Evolutionary conservation across 2,797 vertebrate species (phyloP), one percentile per base, ranked within the genome.

Genomic region (Pseudochirops corinnae): DNA sequence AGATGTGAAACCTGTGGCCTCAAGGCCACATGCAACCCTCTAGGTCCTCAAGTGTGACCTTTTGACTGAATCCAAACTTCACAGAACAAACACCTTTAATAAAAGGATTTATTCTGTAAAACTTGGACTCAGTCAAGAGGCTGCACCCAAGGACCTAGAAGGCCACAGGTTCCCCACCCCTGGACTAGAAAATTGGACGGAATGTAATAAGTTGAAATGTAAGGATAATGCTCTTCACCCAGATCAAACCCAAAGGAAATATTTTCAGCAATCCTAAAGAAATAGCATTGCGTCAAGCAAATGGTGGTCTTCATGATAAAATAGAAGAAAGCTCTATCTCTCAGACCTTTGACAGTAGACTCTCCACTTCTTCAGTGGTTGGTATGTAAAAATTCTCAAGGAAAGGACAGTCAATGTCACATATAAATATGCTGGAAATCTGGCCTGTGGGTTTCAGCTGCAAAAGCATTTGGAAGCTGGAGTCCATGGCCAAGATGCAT

Each of bases 401-500:
- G 97, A 99, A 98, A 98, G 98, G 98, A 24, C 99, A 99, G 94
- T 98, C 99, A 18, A 92, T 99, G 92, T 94, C 99, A 52, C 99
- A 99, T 14, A 99, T 99, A 91, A 92, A 99, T 97, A 98, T 99
- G 2, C 99, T 99, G 97, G 99, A 99, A 93, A 99, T 99, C 98
- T 99, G 99, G 95, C 98, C 99, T 0, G 98, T 99, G 50, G 98
- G 98, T 0, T 97, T 97, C 52, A 98, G 98, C 39, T 33, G 99
- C 99, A 18, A 99, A 99, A 93, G 99, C 99, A 10, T 56, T 99
- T 99, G 82, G 99, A 99, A 50, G 99, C 99, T 94, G 99, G 99
- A 55, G 99, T 99, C 26, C 99, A 99, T 82, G 99, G 99, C 98
- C 99, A 99, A 96, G 99, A 99, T 0, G 99, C 99, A 10, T 98